Percentiles rank a stretch among this genome's conserved stretches.
phyloP scores from a whole-genome alignment of 1,140 invertebrate species.

The Bombus affinis region DNA sequence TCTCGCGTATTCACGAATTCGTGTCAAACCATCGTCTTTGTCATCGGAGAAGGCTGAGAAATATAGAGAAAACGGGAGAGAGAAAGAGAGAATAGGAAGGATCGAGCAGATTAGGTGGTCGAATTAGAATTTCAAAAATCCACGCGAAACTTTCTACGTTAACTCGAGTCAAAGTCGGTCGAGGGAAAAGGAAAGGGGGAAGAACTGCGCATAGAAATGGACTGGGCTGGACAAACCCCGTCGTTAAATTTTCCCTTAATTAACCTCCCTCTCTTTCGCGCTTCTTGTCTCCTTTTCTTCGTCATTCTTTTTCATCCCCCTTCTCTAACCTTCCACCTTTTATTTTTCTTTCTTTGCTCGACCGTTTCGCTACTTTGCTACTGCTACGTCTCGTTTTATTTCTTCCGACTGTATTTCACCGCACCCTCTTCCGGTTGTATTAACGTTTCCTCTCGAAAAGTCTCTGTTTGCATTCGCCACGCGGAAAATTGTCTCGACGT shows the following conservation, averaged over 20 bases:
- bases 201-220: conserved; percentile 47
- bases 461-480: conserved; percentile 25
- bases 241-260: conserved; percentile 72
- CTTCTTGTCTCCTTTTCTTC: background rate
- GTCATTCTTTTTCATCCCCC: conserved; percentile 1
- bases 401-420: conserved; percentile 36
- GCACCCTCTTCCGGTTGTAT: conserved; percentile 44
- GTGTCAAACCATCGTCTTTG: background rate
- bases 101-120: conserved; percentile 56
- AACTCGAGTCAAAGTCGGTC: conserved; percentile 54
- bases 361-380: background rate
- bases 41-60: background rate
- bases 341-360: background rate
- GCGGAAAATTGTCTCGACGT: conserved; percentile 23
- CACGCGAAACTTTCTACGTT: conserved; percentile 68
- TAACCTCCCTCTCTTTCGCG: conserved; percentile 57
- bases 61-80: background rate
- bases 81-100: background rate
- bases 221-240: conserved; percentile 60
- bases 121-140: conserved; percentile 74
- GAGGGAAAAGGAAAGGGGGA: conserved; percentile 3
- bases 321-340: background rate
- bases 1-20: background rate
- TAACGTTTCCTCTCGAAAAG: conserved; percentile 41
- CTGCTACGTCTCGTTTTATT: conserved; percentile 18